Evolutionary conservation across 1,140 invertebrate genomes (phyloP).

Genomic region (Wiebesia pumilae): DNA sequence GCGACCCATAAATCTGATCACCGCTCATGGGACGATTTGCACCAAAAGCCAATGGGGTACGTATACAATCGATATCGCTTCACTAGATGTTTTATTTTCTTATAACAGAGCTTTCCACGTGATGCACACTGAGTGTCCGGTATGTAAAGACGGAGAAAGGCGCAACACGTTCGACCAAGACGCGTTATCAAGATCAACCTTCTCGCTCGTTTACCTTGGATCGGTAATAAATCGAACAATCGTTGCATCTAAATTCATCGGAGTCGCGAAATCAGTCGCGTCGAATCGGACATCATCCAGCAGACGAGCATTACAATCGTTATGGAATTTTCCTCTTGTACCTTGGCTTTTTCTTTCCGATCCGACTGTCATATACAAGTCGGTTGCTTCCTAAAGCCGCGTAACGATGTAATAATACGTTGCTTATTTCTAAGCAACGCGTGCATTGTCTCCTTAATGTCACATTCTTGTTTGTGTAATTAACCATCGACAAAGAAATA

Average conservation of each 20-base stretch:
- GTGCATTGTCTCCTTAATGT: neutral
- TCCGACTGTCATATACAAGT: neutral
- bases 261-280: neutral
- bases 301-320: neutral
- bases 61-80: neutral
- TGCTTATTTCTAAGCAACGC: no score
- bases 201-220: neutral
- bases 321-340: neutral
- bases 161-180: neutral
- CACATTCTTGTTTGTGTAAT: neutral
- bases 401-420: no score
- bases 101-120: neutral
- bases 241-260: neutral
- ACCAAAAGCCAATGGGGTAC: no score
- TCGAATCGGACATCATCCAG: neutral
- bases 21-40: no score
- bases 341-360: neutral
- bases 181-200: constrained; percentile 8
- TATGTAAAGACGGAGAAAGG: neutral
- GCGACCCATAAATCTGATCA: no score
- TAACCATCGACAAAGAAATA: neutral
- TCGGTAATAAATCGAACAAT: neutral
- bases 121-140: neutral
- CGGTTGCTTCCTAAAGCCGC: neutral
- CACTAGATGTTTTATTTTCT: neutral